Base-by-base conservation (phyloP, 1,140 invertebrate species). In the Himalopsyche phryganea region DNA sequence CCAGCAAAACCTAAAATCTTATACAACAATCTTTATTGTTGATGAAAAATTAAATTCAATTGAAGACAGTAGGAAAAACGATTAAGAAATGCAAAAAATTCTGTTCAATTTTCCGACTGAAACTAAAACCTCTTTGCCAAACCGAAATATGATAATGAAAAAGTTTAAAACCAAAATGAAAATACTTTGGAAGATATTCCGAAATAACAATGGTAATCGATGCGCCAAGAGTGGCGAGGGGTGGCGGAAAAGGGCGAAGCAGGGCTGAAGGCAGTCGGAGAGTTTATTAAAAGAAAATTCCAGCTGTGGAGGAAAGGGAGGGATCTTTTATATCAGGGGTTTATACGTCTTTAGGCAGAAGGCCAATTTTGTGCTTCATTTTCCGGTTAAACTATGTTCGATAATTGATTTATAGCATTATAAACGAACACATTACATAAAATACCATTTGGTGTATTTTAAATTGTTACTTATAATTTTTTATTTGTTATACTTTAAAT, bases 211-310 rank as follows among this genome's bases (percentile, higher is more conserved):
- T 52, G 50, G 49, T 35, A 57, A 58, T 53, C 53, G 50, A 54
- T 58, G 33, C 15, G 14, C 52, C 41, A 50, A 44, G 54, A 45
- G 38, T 15, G 41, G 11, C 35, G 36, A 42, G 4, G 20, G n/a
- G 51, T 18, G 49, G 17, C 10, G 19, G 10, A 15, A 42, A 5
- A 35, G 17, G 52, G 13, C n/a, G 20, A 17, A 13, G 41, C 11
- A 40, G 36, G 47, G 17, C 23, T 28, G 23, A 28, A 28, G 23
- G 23, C 23, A 28, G 23, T 28, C 9, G 28, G 38, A 23, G 17
- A 57, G 56, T 63, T 63, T 63, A 63, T 63, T 60, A 63, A 63
- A 63, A 63, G 52, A 54, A 63, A 63, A 63, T 59, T 63, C 61
- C 48, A 40, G 45, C 10, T 35, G 47, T 19, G 47, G 9, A 20